phyloP scores from a whole-genome alignment of 2,888 invertebrate species.

The Nomada flava region DNA sequence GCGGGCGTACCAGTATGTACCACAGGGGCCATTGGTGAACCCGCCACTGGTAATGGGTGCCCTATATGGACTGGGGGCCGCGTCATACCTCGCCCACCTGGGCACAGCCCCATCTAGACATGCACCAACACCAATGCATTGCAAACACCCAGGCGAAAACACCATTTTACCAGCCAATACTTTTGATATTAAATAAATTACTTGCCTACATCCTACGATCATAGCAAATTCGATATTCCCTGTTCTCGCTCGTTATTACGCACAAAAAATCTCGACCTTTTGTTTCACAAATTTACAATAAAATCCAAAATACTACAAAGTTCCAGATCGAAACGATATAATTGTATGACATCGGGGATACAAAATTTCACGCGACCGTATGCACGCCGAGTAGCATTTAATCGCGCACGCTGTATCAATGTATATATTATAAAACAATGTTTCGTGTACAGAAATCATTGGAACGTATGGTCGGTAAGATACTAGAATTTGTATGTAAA shows the following conservation, averaged over 20 bases:
- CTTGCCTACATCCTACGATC: slow-evolving; percentile 73
- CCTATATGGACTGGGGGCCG: slow-evolving; percentile 83
- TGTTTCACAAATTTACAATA: slow-evolving; percentile 29
- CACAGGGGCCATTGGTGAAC: slow-evolving; percentile 82
- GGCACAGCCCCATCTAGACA: slow-evolving; percentile 84
- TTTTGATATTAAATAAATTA: slow-evolving; percentile 71
- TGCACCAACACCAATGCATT: slow-evolving; percentile 85
- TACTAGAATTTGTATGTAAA: slow-evolving; percentile 18
- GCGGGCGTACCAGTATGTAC: slow-evolving; percentile 82
- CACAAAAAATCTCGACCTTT: slow-evolving; percentile 37
- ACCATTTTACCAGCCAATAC: slow-evolving; percentile 81
- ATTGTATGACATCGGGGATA: slow-evolving; percentile 2
- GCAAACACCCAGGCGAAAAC: slow-evolving; percentile 84
- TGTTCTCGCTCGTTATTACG: slow-evolving; percentile 28
- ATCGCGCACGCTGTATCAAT: background rate
- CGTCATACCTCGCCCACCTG: slow-evolving; percentile 83
- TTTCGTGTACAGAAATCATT: slow-evolving; percentile 18
- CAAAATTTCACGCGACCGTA: background rate
- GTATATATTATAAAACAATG: slow-evolving; percentile 1
- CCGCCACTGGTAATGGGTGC: slow-evolving; percentile 81
- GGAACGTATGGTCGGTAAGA: background rate
- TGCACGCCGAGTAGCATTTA: slow-evolving; percentile 4
- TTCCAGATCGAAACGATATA: slow-evolving; percentile 4
- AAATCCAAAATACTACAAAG: slow-evolving; percentile 37
- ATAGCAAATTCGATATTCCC: slow-evolving; percentile 60